Evolutionary conservation across 2,888 invertebrate species (phyloP), one percentile per base, ranked within the genome.

Genomic region (Tachystola acroxantha): DNA sequence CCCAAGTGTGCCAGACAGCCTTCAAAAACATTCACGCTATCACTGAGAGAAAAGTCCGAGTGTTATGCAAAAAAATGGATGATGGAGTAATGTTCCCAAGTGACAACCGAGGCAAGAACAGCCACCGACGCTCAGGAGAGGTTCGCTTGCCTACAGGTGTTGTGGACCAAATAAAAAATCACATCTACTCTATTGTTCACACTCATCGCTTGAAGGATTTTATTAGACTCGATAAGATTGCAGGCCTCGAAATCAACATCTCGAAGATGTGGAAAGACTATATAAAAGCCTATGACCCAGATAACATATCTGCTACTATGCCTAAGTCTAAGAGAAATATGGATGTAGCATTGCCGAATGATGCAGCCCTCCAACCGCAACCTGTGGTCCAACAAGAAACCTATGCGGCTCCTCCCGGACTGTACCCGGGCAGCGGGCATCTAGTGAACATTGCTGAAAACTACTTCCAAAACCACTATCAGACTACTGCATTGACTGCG

Each of bases 201-300:
- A 88, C 88, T 5, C 87, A 88, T 34, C 67, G 86, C 19, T 57
- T 88, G 11, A 86, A 87, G 56, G 88, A 88, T 50, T 88, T 88
- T 39, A 86, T 88, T 39, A 70, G 88, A 46, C 60, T 88, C 29
- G 88, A 88, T 39, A 89, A 88, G 64, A 81, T 88, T 48, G 88
- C 88, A 34, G 88, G 88, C 0, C 67, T 88, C 38, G 89, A 88
- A 70, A 87, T 89, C 20, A 89, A 89, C 50, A 88, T 89, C 44
- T 88, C 88, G 2, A 88, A 88, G 60, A 88, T 89, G 88, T 88
- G 88, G 87, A 88, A 88, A 53, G 88, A 88, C 50, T 89, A 88
- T 42, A 85, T 88, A n/a, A 85, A 86, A 48, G 73, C 78, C 3
- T 86, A 78, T 72, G 88, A 89, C 50, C 88, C 88, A 24, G 82